phyloP scores from a whole-genome alignment of 2,797 vertebrate species.

The Pseudochirops cupreus region DNA sequence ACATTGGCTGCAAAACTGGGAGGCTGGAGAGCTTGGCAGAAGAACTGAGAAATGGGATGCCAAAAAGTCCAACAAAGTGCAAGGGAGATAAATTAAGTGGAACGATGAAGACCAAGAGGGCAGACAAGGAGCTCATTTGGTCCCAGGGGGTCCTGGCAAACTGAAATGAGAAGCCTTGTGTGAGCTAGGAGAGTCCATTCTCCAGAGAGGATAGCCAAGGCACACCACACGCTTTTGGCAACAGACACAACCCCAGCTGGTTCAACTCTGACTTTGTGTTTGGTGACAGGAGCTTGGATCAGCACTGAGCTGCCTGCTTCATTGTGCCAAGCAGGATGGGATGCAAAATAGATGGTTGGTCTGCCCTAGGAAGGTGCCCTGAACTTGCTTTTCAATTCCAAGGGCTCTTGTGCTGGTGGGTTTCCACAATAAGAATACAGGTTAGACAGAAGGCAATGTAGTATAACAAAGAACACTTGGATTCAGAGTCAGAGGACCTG shows the following conservation, averaged over 20 bases:
- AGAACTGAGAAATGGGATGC: neutral
- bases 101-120: neutral
- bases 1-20: neutral
- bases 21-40: neutral
- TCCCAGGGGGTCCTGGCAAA: neutral
- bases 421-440: neutral
- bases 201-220: neutral
- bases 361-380: neutral
- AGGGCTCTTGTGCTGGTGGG: neutral
- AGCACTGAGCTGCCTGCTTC: neutral
- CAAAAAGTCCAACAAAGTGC: neutral
- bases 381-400: neutral
- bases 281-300: neutral
- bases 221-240: accelerated
- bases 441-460: too few species aligned
- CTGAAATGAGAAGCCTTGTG: neutral
- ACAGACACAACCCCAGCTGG: neutral
- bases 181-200: neutral
- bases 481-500: too few species aligned
- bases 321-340: neutral
- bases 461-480: too few species aligned
- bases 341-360: neutral
- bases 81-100: neutral
- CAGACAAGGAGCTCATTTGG: accelerated
- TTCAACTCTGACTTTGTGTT: neutral